These are phyloP conservation scores for Vollenhovia emeryi DNA, from an alignment of 1,140 invertebrate genomes.

Conservation along the genomic window DNA sequence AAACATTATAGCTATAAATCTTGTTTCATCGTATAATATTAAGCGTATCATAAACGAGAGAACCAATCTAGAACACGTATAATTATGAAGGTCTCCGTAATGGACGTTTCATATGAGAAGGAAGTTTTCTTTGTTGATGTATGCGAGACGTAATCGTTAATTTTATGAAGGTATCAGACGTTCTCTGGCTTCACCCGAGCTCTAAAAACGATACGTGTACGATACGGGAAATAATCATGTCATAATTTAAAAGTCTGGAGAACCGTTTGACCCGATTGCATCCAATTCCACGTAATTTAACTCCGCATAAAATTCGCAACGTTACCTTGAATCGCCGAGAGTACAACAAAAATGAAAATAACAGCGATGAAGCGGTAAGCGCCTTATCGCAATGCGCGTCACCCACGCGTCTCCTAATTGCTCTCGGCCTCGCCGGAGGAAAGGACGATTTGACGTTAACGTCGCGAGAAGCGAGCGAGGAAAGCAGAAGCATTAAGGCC, in stretches of 20 bases:
- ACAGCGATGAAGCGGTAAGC: conserved; percentile 9
- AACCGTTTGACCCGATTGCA: neutral
- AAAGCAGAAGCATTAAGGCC: conserved; percentile 51
- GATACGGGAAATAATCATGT: neutral
- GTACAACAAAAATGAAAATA: neutral
- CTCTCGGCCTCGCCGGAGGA: neutral
- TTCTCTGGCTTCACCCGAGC: neutral
- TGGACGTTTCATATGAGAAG: neutral
- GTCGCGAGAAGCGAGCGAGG: conserved; percentile 67
- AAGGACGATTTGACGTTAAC: conserved; percentile 68
- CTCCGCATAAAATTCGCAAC: neutral
- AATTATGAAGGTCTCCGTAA: neutral
- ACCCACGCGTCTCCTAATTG: conserved; percentile 56
- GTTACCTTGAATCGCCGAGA: conserved; percentile 1
- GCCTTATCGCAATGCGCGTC: neutral
- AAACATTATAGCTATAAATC: neutral
- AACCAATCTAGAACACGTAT: neutral
- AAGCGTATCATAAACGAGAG: neutral
- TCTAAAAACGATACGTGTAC: neutral
- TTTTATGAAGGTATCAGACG: neutral
- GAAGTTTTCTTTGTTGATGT: neutral
- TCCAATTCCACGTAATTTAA: neutral
- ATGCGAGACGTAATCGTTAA: neutral
- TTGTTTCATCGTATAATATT: neutral
- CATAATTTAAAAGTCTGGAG: neutral